These are phyloP conservation scores for Gracilinanus agilis DNA, from an alignment of 2,113 vertebrate genomes.

Conservation along the genomic window DNA sequence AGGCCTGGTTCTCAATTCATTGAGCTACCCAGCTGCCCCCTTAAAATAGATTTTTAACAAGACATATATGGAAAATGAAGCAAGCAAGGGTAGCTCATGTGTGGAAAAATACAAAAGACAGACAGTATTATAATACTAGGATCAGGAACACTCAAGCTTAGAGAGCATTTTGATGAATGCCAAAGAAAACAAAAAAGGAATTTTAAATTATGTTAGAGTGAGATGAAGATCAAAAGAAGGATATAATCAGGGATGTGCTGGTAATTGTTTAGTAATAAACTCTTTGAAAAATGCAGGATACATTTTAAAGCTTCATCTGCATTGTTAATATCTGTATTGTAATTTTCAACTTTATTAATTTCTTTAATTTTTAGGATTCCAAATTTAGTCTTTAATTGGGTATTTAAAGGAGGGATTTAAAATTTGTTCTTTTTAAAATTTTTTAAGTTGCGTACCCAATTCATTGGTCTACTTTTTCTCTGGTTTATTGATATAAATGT, in stretches of 20 bases:
- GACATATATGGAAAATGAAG: background rate
- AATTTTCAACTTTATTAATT: no score
- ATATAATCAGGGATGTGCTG: background rate
- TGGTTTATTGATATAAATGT: no score
- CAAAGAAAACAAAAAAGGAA: background rate
- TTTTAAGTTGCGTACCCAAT: no score
- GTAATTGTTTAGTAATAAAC: background rate
- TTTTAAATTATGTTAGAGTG: background rate
- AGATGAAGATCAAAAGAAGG: background rate
- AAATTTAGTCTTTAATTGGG: no score
- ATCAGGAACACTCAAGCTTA: background rate
- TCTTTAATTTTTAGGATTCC: no score
- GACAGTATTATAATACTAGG: background rate
- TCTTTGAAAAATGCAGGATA: background rate
- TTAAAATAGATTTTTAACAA: background rate
- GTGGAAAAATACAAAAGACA: background rate
- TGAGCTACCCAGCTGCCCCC: no score
- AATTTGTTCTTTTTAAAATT: no score
- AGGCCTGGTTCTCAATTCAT: no score
- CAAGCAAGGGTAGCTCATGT: background rate
- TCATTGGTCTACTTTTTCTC: no score
- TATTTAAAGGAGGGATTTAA: no score
- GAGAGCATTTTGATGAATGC: background rate
- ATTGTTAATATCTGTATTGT: background rate
- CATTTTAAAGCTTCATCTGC: background rate